phyloP scores from a whole-genome alignment of 2,113 vertebrate genomes.

The Columbina picui region DNA sequence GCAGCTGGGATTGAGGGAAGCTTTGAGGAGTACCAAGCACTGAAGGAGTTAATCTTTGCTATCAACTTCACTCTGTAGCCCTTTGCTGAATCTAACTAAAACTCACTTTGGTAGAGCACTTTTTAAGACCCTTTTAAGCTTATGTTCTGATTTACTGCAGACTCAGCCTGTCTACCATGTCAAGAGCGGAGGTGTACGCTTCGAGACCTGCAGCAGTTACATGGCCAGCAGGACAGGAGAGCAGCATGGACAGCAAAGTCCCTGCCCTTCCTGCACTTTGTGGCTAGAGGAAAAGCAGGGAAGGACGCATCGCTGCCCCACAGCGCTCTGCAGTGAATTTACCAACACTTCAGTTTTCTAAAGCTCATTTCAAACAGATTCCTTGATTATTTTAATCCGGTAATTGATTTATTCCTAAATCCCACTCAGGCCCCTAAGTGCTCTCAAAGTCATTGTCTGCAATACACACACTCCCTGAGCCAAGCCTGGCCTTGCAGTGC shows the following conservation, averaged over 20 bases:
- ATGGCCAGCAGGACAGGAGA: background rate
- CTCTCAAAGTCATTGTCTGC: background rate
- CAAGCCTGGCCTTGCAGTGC: background rate
- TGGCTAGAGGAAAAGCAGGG: background rate
- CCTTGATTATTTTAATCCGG: slow-evolving; percentile 34
- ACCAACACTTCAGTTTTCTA: background rate
- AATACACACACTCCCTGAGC: accelerated
- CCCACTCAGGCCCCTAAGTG: background rate
- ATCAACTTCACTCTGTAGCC: accelerated
- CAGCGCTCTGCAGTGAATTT: background rate
- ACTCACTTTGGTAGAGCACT: background rate
- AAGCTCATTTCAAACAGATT: background rate
- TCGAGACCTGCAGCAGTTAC: background rate
- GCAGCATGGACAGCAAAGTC: accelerated
- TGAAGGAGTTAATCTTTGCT: background rate
- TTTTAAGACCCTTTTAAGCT: background rate
- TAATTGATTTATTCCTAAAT: slow-evolving; percentile 7
- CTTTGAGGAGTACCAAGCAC: background rate
- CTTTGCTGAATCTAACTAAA: background rate
- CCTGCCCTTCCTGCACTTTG: background rate
- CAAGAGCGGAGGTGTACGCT: background rate
- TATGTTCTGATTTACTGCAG: background rate
- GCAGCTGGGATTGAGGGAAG: background rate
- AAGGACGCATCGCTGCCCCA: background rate
- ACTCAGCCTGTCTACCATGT: background rate